Conservation (phyloP, 2,888 invertebrate species). For the Leucozona laternaria region DNA sequence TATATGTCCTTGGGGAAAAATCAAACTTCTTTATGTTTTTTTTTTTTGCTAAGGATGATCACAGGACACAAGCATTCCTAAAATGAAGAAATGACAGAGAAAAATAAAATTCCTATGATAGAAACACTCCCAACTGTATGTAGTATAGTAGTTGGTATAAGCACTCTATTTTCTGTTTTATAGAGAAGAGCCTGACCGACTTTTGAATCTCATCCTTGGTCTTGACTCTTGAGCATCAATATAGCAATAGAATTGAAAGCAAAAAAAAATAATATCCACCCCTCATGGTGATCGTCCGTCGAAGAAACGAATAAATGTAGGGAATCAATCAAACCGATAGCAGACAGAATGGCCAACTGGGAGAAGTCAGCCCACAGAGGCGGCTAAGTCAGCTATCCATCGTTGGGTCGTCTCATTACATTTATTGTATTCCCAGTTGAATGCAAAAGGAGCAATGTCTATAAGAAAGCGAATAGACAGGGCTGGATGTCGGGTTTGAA, state of each 20-base stretch:
- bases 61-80: constrained; percentile 40
- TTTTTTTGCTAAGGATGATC: constrained; percentile 54
- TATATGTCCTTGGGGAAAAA: constrained; percentile 54
- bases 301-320: constrained; percentile 69
- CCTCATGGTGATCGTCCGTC: constrained; percentile 40
- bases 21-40: constrained; percentile 52
- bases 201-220: constrained; percentile 45
- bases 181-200: constrained; percentile 49
- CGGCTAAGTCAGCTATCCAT: constrained; percentile 70
- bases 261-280: constrained; percentile 14
- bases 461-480: background rate
- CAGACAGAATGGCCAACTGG: constrained; percentile 54
- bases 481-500: background rate
- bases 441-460: constrained; percentile 23
- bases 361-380: constrained; percentile 37
- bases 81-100: constrained; percentile 23
- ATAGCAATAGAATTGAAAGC: constrained; percentile 1
- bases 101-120: constrained; percentile 22
- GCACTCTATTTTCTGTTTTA: constrained; percentile 11
- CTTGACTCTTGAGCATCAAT: constrained; percentile 1
- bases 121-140: constrained; percentile 30
- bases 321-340: constrained; percentile 73
- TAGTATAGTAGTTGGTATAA: constrained; percentile 9
- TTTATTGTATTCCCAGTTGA: constrained; percentile 69
- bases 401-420: constrained; percentile 72